phyloP scores from a whole-genome alignment of 2,797 vertebrate genomes.

The Manis pentadactyla region DNA sequence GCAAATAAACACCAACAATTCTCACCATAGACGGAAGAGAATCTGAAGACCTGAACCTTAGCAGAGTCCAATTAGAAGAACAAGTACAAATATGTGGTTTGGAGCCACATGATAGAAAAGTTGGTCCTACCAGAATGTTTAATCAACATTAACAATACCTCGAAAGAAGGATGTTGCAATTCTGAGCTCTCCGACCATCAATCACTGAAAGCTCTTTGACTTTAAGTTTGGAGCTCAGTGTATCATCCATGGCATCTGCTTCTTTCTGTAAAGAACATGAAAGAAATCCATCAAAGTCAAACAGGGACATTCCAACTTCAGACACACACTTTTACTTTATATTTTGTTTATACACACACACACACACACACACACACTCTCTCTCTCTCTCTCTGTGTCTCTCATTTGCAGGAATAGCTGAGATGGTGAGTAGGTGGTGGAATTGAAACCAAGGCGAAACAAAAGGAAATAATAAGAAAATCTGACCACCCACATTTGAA shows the following conservation, averaged over 20 bases:
- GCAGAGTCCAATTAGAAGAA: background rate
- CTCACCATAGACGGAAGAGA: background rate
- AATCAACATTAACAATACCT: conserved; percentile 87
- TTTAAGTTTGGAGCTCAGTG: conserved; percentile 93
- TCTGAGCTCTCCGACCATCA: conserved; percentile 97
- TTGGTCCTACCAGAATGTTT: conserved; percentile 75
- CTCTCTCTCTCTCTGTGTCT: too few relatives aligned
- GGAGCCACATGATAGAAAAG: conserved; percentile 60
- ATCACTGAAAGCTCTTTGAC: conserved; percentile 99
- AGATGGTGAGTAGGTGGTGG: background rate
- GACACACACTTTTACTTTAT: conserved; percentile 44
- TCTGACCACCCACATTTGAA: conserved; percentile 78
- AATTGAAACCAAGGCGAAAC: conserved; percentile 59
- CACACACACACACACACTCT: background rate
- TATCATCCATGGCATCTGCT: conserved; percentile 93
- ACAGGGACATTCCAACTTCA: conserved; percentile 64
- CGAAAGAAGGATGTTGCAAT: conserved; percentile 99
- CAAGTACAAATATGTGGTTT: background rate
- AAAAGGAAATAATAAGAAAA: conserved; percentile 76
- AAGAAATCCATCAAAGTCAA: conserved; percentile 80
- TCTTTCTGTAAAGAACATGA: conserved; percentile 90
- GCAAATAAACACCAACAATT: background rate
- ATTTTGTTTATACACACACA: background rate
- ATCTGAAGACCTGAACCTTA: background rate
- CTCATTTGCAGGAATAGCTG: background rate